A percentile compares a stretch with the other conserved stretches of the same genome.
These are phyloP conservation scores for Pocillopora verrucosa DNA, from an alignment of 64 coral and sea anemone species.

Conservation along the genomic window DNA sequence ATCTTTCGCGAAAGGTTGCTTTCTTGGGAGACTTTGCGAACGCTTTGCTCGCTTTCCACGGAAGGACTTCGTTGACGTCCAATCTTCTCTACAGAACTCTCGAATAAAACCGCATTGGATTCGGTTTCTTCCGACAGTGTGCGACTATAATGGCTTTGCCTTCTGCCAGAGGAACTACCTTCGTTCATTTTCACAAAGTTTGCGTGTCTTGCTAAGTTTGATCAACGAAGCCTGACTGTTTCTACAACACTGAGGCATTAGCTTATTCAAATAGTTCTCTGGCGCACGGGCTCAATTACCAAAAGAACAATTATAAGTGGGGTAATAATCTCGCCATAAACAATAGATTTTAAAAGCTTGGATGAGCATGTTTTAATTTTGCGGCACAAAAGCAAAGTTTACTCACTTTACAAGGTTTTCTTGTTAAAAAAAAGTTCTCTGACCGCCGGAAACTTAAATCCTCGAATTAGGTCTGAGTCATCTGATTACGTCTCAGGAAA, in stretches of 20 bases:
- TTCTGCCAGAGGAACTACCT: not conserved
- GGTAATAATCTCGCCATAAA: no score
- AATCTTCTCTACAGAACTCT: not conserved
- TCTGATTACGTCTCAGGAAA: no score
- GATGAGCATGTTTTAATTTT: no score
- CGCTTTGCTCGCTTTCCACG: not conserved
- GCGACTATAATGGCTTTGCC: not conserved
- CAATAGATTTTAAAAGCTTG: no score
- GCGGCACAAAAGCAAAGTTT: no score
- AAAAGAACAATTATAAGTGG: not conserved
- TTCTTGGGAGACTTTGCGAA: slow-evolving; percentile 2
- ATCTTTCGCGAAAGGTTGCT: not conserved
- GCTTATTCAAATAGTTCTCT: not conserved
- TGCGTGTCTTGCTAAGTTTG: not conserved
- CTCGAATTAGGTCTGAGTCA: no score
- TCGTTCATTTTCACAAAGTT: slow-evolving; percentile 4
- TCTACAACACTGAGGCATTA: not conserved
- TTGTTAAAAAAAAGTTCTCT: no score
- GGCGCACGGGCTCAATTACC: not conserved
- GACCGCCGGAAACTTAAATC: no score
- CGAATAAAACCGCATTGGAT: not conserved
- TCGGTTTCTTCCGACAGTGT: not conserved
- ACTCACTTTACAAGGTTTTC: no score
- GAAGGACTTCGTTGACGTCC: not conserved
- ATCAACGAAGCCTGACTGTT: slow-evolving; percentile 2